Base-by-base conservation (phyloP, 2,888 invertebrate species). In the Sinohyriopsis cumingii region DNA sequence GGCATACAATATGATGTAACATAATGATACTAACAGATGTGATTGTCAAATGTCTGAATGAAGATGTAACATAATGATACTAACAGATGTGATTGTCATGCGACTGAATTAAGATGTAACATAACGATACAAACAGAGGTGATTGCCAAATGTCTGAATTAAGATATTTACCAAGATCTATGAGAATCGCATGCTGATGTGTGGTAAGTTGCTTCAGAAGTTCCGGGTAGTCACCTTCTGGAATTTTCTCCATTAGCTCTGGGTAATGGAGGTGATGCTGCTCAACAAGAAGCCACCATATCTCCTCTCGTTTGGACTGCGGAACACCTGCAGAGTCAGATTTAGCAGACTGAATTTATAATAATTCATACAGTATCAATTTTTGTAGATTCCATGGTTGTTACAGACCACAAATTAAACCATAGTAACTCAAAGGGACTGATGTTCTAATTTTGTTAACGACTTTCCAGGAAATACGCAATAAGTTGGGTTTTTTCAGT, bases 111-210 rank as follows among this genome's bases (percentile, higher is more conserved):
- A 33, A 9, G 45, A 45, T 45, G 45, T 45, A 45, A 9, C 33
- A 33, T 45, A 12, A 45, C 12, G 45, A 45, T 45, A 45, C 12
- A 2, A 57, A n/a, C 24, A 24, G 57, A n/a, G 19, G 57, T 57
- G 20, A n/a, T 1, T 22, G 22, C 1, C 15, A 22, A 20, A 9
- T 24, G 15, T 20, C 22, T 24, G 22, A 22, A n/a, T 9, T 54
- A 61, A 53, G 28, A 20, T 54, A 75, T 90, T 90, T 86, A 92
- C 95, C 97, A 76, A 98, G 91, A 90, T 98, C 98, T 68, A 98
- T 98, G 61, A 98, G 93, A 82, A 98, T 99, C 1, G 97, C 96
- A 89, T 98, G 98, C 87, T 98, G 98, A 85, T 98, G 96, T 33
- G 96, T 95, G 0, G 98, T 97, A 20, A 98, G 92, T 75, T 96